Evolutionary conservation across 2,113 vertebrate species (phyloP).

Genomic region (Ophthalmolycus amberensis): DNA sequence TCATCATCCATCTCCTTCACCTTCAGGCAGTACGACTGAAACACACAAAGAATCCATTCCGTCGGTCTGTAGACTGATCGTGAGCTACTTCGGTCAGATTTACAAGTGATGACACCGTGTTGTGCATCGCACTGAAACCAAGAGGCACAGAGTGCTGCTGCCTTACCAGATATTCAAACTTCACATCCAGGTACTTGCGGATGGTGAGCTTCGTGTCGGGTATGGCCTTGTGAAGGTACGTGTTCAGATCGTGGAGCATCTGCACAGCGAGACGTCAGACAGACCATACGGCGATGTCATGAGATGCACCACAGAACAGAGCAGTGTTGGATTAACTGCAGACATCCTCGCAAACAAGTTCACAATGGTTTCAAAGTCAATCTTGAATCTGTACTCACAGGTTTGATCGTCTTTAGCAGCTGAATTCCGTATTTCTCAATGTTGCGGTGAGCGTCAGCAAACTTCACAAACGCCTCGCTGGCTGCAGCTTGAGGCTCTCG

Average conservation of each 20-base stretch:
- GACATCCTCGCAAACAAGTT: neutral
- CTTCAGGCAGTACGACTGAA: slow-evolving; percentile 97
- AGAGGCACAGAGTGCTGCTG: neutral
- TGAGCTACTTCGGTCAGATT: neutral
- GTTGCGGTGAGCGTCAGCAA: slow-evolving; percentile 96
- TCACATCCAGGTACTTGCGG: slow-evolving; percentile 98
- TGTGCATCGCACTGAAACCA: neutral
- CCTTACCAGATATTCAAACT: slow-evolving; percentile 97
- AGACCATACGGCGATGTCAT: neutral
- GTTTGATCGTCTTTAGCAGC: slow-evolving; percentile 97
- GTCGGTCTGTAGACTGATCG: slow-evolving; percentile 17
- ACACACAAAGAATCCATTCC: slow-evolving; percentile 30
- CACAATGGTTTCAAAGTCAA: neutral
- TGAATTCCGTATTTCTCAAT: slow-evolving; percentile 98
- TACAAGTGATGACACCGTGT: neutral
- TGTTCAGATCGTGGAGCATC: slow-evolving; percentile 99
- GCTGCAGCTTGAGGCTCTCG: slow-evolving; percentile 95
- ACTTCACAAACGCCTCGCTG: slow-evolving; percentile 98
- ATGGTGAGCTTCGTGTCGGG: slow-evolving; percentile 98
- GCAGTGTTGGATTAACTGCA: neutral
- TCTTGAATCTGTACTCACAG: slow-evolving; percentile 82
- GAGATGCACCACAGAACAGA: neutral
- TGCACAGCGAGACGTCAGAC: slow-evolving; percentile 65
- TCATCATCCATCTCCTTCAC: slow-evolving; percentile 99
- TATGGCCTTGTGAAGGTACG: slow-evolving; percentile 96